Evolutionary conservation across 2,113 vertebrate species (phyloP).

Genomic region (Cricetomys ansorgei): DNA sequence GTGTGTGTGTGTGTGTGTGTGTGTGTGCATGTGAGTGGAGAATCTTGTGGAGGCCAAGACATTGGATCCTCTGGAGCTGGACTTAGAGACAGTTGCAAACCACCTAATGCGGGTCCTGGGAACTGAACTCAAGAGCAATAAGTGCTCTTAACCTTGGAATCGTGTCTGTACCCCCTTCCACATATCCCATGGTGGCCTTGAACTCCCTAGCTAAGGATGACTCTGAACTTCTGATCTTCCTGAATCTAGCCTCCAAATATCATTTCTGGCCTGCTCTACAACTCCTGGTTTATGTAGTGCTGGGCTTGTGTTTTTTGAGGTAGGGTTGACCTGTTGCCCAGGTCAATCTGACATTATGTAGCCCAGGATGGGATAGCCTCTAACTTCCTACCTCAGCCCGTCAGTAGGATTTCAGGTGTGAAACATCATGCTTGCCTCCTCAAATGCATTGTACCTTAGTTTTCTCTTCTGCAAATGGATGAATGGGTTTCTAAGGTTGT

Average conservation of each 20-base stretch:
- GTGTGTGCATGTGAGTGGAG: not conserved
- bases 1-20: not conserved
- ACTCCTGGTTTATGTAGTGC: not conserved
- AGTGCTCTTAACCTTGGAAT: no score
- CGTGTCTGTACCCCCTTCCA: no score
- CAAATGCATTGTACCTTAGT: not conserved
- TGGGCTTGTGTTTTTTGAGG: not conserved
- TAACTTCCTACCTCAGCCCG: not conserved
- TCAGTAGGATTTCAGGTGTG: not conserved
- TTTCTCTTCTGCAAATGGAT: conserved; percentile 11
- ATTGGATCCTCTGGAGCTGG: not conserved
- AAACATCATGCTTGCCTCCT: not conserved
- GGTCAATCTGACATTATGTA: not conserved
- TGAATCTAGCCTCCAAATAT: no score
- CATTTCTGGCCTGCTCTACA: no score
- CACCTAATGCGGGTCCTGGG: not conserved
- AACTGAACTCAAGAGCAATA: not conserved
- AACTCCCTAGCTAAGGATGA: no score
- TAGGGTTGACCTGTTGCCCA: not conserved
- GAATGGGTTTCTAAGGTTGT: not conserved
- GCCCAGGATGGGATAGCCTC: not conserved
- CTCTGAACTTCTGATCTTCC: no score
- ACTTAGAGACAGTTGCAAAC: not conserved
- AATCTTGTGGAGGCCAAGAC: not conserved
- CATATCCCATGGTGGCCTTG: no score